A percentile compares a stretch with the other conserved stretches of the same genome.
These are phyloP conservation scores for Calyptommatus sinebrachiatus DNA, from an alignment of 2,113 vertebrate genomes.

Conservation along the genomic window DNA sequence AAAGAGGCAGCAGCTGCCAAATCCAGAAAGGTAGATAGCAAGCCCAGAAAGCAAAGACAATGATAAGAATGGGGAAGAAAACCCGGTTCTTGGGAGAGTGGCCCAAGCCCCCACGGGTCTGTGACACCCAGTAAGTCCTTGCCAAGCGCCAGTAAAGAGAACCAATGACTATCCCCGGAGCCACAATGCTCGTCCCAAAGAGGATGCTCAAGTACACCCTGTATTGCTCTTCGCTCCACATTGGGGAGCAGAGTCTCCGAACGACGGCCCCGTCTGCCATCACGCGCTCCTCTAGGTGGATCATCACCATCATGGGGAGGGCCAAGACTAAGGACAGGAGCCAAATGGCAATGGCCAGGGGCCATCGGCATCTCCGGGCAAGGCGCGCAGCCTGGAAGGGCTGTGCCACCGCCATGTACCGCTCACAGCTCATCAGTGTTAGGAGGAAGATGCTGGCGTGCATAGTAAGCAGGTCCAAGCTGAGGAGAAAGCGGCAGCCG, in stretches of 20 bases:
- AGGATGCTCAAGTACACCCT: conserved; percentile 78
- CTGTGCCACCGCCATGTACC: conserved; percentile 77
- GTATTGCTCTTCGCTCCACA: conserved; percentile 81
- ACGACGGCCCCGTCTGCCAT: conserved; percentile 64
- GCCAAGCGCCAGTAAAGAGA: conserved; percentile 77
- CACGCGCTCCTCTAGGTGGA: conserved; percentile 79
- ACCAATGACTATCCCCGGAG: conserved; percentile 79
- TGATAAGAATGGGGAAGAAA: conserved; percentile 78
- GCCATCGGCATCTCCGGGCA: conserved; percentile 70
- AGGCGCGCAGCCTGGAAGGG: conserved; percentile 75
- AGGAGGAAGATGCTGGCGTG: conserved; percentile 85
- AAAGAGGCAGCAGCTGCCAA: conserved; percentile 82
- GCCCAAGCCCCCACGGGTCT: conserved; percentile 67
- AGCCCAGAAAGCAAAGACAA: conserved; percentile 82
- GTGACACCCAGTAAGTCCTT: conserved; percentile 81
- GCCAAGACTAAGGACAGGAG: conserved; percentile 77
- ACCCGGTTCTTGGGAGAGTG: conserved; percentile 80
- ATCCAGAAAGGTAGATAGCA: conserved; percentile 86
- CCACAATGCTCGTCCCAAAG: conserved; percentile 83
- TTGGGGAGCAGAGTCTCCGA: conserved; percentile 74
- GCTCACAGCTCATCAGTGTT: conserved; percentile 80
- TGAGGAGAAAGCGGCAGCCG: conserved; percentile 79
- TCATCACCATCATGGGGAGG: conserved; percentile 83
- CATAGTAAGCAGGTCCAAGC: conserved; percentile 84
- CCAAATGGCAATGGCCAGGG: conserved; percentile 77